Evolutionary conservation across 1,140 invertebrate species (phyloP).

Genomic region (Drosophila fuyamai): DNA sequence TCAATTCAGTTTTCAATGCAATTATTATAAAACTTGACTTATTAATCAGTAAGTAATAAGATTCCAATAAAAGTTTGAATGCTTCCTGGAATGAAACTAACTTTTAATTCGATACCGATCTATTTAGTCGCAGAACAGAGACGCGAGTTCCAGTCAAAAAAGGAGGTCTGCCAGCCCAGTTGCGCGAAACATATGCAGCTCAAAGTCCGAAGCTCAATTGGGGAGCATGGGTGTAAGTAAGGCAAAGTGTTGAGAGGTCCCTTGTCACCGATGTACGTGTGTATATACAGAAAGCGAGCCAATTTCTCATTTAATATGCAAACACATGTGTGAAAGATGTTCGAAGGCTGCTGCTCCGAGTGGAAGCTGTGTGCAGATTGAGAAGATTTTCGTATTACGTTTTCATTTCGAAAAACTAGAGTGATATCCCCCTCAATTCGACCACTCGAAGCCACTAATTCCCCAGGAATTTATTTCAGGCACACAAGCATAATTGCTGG

Average conservation of each 20-base stretch:
- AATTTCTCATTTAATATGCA: conserved; percentile 48
- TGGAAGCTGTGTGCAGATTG: conserved; percentile 22
- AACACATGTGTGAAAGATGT: conserved; percentile 58
- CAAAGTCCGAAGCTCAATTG: conserved; percentile 54
- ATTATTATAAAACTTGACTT: too few relatives aligned
- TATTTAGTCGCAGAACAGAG: not conserved
- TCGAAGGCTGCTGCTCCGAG: conserved; percentile 16
- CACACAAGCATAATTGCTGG: conserved; percentile 39
- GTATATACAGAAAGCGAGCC: conserved; percentile 21
- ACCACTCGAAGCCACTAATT: conserved; percentile 43
- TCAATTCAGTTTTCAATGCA: too few relatives aligned
- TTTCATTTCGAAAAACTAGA: conserved; percentile 21
- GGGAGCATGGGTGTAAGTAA: conserved; percentile 20
- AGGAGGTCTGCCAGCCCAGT: conserved; percentile 21
- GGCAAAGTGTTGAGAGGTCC: conserved; percentile 47
- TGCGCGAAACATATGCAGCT: conserved; percentile 25
- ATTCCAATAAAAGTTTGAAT: not conserved
- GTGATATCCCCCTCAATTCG: not conserved
- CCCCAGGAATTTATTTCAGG: conserved; percentile 36
- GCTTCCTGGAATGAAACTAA: conserved; percentile 10
- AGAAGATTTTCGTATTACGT: conserved; percentile 26
- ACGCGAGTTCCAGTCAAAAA: conserved; percentile 4
- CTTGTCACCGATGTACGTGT: conserved; percentile 29
- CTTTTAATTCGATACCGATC: conserved; percentile 4
- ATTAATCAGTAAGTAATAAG: too few relatives aligned